Percentiles rank a stretch among this genome's conserved stretches.
Evolutionary conservation across 2,113 vertebrate genomes (phyloP).

Genomic region (Orientallactaga bullata): DNA sequence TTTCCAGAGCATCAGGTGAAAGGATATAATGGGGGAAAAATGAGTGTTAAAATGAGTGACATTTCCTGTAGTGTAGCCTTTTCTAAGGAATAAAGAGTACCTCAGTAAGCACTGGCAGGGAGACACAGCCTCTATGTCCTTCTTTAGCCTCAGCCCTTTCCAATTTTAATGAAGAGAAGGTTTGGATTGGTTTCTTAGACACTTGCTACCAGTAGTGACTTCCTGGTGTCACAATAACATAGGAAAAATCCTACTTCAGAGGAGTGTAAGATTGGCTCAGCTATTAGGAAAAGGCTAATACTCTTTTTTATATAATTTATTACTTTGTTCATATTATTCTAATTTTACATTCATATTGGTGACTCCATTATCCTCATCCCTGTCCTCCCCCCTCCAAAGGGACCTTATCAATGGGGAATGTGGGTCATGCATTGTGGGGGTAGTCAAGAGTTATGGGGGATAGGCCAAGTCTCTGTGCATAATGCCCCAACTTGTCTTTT

Average conservation of each 20-base stretch:
- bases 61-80: too few species aligned
- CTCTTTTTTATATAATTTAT: too few species aligned
- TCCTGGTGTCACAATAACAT: neutral
- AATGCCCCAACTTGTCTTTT: too few species aligned
- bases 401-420: too few species aligned
- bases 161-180: neutral
- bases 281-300: fast-evolving
- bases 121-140: neutral
- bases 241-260: fast-evolving
- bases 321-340: too few species aligned
- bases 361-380: too few species aligned
- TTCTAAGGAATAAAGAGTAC: fast-evolving
- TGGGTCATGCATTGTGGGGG: too few species aligned
- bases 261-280: neutral
- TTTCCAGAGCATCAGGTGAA: neutral
- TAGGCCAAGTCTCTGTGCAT: too few species aligned
- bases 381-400: too few species aligned
- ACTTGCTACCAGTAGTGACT: neutral
- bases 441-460: too few species aligned
- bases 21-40: neutral
- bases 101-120: neutral
- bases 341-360: too few species aligned
- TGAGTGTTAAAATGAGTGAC: neutral
- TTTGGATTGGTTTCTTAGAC: neutral
- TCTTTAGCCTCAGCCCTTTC: neutral